A percentile compares a stretch with the other conserved stretches of the same genome.
Evolutionary conservation across 2,113 vertebrate genomes (phyloP).

Genomic region (Laterallus jamaicensis): DNA sequence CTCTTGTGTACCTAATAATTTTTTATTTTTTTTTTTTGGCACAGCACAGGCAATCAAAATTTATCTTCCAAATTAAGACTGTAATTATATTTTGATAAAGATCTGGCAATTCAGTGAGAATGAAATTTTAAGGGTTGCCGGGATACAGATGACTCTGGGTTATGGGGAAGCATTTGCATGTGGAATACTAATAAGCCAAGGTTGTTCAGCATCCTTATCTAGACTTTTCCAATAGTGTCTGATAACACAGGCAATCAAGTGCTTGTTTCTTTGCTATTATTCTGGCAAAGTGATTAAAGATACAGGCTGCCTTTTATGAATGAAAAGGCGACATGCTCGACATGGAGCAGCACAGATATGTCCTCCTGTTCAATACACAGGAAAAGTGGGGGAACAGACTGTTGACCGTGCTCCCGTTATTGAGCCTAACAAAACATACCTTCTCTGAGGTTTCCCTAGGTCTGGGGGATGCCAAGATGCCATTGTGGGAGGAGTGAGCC

Average conservation of each 20-base stretch:
- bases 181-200: conserved; percentile 83
- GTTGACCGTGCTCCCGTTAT: not conserved
- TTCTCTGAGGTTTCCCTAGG: not conserved
- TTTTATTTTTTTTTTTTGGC: conserved; percentile 62
- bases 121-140: conserved; percentile 88
- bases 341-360: conserved; percentile 18
- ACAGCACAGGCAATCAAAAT: conserved; percentile 76
- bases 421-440: not conserved
- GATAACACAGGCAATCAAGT: conserved; percentile 76
- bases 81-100: conserved; percentile 88
- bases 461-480: not conserved
- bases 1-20: conserved; percentile 54
- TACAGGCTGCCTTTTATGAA: conserved; percentile 74
- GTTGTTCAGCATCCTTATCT: conserved; percentile 79
- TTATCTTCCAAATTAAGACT: conserved; percentile 84
- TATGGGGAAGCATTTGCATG: conserved; percentile 78
- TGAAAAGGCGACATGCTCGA: conserved; percentile 54
- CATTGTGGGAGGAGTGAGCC: not conserved
- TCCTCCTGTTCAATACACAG: conserved; percentile 16
- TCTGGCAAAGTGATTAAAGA: conserved; percentile 74
- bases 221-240: conserved; percentile 74
- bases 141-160: conserved; percentile 87
- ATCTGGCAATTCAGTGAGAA: conserved; percentile 85
- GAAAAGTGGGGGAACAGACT: not conserved
- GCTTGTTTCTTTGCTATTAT: conserved; percentile 76